A percentile compares a stretch with the other conserved stretches of the same genome.
phyloP scores from a whole-genome alignment of 2,888 invertebrate species.

The Entomobrya proxima region DNA sequence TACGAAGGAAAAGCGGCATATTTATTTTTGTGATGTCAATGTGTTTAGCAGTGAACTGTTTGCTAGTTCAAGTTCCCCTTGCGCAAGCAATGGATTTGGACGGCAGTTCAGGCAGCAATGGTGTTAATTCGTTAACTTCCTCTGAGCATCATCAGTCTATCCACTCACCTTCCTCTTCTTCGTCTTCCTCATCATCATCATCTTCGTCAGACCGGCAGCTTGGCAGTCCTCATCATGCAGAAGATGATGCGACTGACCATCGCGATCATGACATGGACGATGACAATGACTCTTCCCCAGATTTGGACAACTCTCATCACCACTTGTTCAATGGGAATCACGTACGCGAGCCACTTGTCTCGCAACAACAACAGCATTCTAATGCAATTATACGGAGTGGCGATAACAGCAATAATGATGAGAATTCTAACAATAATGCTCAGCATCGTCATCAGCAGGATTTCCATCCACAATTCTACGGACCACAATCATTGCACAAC shows the following conservation, averaged over 20 bases:
- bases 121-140: conserved; percentile 47
- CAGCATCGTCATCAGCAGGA: background rate
- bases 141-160: conserved; percentile 21
- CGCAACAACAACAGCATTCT: conserved; percentile 3
- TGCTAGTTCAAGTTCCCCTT: conserved; percentile 20
- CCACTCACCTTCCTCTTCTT: background rate
- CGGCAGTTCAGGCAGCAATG: conserved; percentile 10
- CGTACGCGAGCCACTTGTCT: conserved; percentile 55
- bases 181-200: background rate
- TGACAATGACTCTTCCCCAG: conserved; percentile 19
- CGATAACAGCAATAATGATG: conserved; percentile 15
- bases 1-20: background rate
- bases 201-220: conserved; percentile 17
- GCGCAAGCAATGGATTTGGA: conserved; percentile 39
- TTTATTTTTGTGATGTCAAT: conserved; percentile 16
- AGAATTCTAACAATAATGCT: conserved; percentile 38
- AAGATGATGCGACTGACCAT: background rate
- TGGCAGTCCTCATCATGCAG: background rate
- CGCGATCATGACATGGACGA: conserved; percentile 17
- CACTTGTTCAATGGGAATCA: conserved; percentile 50
- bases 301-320: conserved; percentile 38
- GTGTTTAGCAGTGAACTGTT: conserved; percentile 14
- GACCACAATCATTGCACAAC: conserved; percentile 58
- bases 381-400: conserved; percentile 57
- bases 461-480: conserved; percentile 37